Base-by-base conservation (phyloP, 1,140 invertebrate species). In the Drosophila micromelanica region DNA sequence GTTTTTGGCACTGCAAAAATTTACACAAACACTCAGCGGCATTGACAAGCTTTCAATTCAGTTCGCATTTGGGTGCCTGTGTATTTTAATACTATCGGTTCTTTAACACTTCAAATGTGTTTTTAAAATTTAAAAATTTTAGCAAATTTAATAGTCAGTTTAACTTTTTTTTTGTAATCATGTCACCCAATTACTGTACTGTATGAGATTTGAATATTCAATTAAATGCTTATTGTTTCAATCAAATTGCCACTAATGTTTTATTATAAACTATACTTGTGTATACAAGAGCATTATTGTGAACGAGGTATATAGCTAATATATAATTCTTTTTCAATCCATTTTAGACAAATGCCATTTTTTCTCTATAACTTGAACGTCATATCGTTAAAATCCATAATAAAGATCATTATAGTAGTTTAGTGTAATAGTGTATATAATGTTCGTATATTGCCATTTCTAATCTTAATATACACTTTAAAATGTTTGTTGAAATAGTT, bases 31-130 rank as follows among this genome's bases (percentile, higher is more conserved):
- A 56, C 54, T 56, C 9, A 15, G 30, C 23, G 40, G 40, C 55
- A 57, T 43, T 57, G 55, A 43, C 23, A 43, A 32, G 55, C 32
- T 57, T 43, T 57, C 40, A 57, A 45, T 57, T 38, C 17, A 38
- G 37, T 54, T 54, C 8, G 11, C 12, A 35, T 6, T 35, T 35
- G 32, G 6, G 7, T 9, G 32, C 32, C 8, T 35, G 20, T 15
- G 13, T 13, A 35, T 3, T 17, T 17, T 12, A 35, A 52, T 52
- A 35, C 2, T 2, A 2, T 35, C 8, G 32, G 2, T 35, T 35
- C 6, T 35, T 35, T 8, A 8, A 0, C 8, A 27, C 27, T 23
- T 23, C 20, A 23, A 2, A 23, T 23, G 20, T 23, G 20, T 23
- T 23, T 23, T 23, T 23, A 23, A 23, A 23, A 23, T 23, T 23